Evolutionary conservation across 2,113 vertebrate genomes (phyloP), one percentile per base, ranked within the genome.

Genomic region (Elaphurus davidianus): DNA sequence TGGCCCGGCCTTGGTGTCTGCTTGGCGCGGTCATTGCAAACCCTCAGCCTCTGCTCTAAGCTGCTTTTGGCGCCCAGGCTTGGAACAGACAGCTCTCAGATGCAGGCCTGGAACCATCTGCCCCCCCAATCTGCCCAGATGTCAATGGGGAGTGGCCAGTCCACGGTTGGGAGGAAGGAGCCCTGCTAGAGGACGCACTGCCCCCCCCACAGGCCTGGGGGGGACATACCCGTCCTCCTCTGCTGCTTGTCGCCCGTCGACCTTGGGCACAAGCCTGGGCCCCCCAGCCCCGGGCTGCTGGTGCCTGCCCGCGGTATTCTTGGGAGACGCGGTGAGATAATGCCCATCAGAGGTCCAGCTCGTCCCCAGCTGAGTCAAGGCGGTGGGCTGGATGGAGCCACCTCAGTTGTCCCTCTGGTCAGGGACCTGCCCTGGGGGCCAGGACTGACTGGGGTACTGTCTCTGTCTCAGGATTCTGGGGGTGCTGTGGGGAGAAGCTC

Each of bases 361-460:
- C 1, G 6, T 52, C 55, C n/a, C 59, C 3, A 54, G 64, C 76
- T 33, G 62, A 60, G 55, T 62, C 87, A n/a, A 4, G 27, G 28
- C 3, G 0, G 67, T 79, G 60, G 87, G 60, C 79, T 17, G n/a
- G 2, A 23, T 40, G 83, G 50, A 1, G 0, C 40, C 52, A 11
- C 21, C 57, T 92, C 59, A 64, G 76, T 83, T 45, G 79, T 84
- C 81, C 57, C 50, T 10, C 76, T 78, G 79, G 74, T 90, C 28
- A 71, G 96, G 45, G 64, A 76, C 91, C 83, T 84, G 62, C 12
- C 86, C 47, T 71, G 28, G 59, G 92, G 55, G 67, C 90, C 91
- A 36, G 62, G 83, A 47, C 81, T 0, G 6, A 95, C 81, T 36
- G n/a, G 87, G 50, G 88, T 89, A 71, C 74, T 86, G 19, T 71